phyloP scores from a whole-genome alignment of 1,140 invertebrate species.

The Pantala flavescens region DNA sequence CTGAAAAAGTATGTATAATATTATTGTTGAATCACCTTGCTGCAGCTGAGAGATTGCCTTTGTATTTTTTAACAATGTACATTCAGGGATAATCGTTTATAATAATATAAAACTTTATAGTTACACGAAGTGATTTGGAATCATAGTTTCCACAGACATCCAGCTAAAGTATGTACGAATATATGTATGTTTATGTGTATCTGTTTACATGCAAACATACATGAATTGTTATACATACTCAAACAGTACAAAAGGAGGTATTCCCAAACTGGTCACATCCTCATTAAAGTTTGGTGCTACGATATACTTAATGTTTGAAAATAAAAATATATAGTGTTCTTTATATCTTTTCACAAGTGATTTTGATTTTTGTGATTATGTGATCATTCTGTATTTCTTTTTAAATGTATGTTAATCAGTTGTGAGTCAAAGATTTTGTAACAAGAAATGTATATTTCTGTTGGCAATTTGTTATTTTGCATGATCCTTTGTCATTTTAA shows the following conservation, averaged over 20 bases:
- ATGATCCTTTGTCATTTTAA: too few relatives aligned
- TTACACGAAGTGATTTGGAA: background rate
- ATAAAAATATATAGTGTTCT: background rate
- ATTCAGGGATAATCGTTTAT: background rate
- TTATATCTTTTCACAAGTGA: background rate
- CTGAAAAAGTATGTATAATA: background rate
- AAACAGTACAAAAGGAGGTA: background rate
- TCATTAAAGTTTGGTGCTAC: background rate
- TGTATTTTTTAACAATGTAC: background rate
- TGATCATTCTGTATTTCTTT: too few relatives aligned
- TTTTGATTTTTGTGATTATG: background rate
- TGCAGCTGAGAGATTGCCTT: slow-evolving; percentile 4
- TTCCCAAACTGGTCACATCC: slow-evolving; percentile 4
- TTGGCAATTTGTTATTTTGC: too few relatives aligned
- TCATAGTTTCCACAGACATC: background rate
- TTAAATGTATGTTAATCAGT: too few relatives aligned
- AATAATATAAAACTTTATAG: background rate
- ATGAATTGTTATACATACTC: too few relatives aligned
- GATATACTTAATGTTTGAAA: background rate
- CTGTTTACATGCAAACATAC: too few relatives aligned
- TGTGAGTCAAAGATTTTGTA: too few relatives aligned
- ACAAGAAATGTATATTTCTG: too few relatives aligned
- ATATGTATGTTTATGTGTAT: background rate
- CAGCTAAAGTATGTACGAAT: background rate
- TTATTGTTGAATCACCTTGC: background rate